Conservation (phyloP, 2,113 vertebrate species). For the Stegostoma tigrinum region DNA sequence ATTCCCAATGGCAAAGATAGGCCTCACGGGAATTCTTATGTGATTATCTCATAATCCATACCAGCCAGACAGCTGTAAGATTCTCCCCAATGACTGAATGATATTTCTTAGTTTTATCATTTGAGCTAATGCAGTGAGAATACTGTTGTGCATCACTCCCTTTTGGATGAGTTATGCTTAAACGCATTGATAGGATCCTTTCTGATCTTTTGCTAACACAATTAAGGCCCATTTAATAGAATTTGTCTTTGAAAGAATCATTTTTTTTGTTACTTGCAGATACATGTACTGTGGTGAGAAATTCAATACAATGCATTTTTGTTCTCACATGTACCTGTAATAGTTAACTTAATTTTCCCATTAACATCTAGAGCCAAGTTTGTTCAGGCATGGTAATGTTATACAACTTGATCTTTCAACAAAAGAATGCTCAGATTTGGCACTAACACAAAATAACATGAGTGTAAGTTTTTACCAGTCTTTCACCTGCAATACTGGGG, state of each 20-base stretch:
- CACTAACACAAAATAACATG: neutral
- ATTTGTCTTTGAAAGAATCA: neutral
- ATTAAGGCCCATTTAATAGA: neutral
- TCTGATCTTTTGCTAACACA: neutral
- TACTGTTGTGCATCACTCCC: neutral
- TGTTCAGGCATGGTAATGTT: neutral
- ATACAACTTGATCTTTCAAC: neutral
- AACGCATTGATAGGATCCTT: neutral
- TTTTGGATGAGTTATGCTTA: neutral
- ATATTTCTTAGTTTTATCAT: neutral
- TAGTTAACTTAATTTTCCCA: neutral
- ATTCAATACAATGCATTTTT: neutral
- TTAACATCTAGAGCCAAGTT: neutral
- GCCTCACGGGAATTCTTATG: too few relatives aligned
- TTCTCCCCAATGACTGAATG: neutral
- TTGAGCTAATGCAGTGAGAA: neutral
- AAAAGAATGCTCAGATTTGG: neutral
- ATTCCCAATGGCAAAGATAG: too few relatives aligned
- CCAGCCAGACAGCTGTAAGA: too few relatives aligned
- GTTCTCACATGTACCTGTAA: neutral
- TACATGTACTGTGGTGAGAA: constrained; percentile 12
- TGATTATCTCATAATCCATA: too few relatives aligned
- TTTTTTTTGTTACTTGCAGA: neutral
- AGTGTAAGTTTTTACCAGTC: neutral
- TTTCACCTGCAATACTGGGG: constrained; percentile 7